Percentiles rank a stretch among this genome's conserved stretches.
Conservation (phyloP, 2,888 invertebrate species). For the Dolichopus griseipennis region DNA sequence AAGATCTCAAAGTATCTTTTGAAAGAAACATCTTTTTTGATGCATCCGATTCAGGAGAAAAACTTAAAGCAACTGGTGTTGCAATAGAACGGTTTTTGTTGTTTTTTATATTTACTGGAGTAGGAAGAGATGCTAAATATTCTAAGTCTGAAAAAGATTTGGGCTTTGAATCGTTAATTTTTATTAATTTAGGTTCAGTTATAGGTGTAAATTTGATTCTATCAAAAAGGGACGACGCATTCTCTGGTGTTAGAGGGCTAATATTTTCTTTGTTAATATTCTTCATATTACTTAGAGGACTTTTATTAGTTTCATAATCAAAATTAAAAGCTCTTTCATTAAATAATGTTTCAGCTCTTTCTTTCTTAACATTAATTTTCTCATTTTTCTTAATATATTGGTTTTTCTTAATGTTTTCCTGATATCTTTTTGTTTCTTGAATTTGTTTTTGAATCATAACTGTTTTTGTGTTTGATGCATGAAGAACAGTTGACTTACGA, state of each 20-base stretch:
- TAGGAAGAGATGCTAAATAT: slow-evolving; percentile 34
- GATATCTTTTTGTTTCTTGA: not conserved
- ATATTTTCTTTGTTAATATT: slow-evolving; percentile 45
- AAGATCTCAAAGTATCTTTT: no score
- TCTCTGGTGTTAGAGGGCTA: slow-evolving; percentile 41
- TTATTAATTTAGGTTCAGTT: slow-evolving; percentile 18
- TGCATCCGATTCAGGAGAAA: not conserved
- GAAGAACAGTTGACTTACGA: slow-evolving; percentile 32
- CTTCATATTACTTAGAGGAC: not conserved
- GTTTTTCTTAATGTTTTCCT: not conserved
- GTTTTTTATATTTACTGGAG: slow-evolving; percentile 28
- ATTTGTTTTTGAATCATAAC: not conserved
- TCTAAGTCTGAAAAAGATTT: slow-evolving; percentile 26
- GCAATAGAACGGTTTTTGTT: not conserved
- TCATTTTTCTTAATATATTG: not conserved
- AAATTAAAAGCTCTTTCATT: not conserved
- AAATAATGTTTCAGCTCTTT: not conserved
- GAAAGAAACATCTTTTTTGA: not conserved
- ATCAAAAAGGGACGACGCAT: slow-evolving; percentile 35
- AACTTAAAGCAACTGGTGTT: not conserved
- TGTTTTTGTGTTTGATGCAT: not conserved
- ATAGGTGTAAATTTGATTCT: slow-evolving; percentile 39
- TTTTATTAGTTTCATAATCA: not conserved
- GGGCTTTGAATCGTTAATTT: slow-evolving; percentile 13
- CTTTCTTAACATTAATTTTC: not conserved